phyloP scores from a whole-genome alignment of 2,888 invertebrate genomes.

The Campoletis raptor region DNA sequence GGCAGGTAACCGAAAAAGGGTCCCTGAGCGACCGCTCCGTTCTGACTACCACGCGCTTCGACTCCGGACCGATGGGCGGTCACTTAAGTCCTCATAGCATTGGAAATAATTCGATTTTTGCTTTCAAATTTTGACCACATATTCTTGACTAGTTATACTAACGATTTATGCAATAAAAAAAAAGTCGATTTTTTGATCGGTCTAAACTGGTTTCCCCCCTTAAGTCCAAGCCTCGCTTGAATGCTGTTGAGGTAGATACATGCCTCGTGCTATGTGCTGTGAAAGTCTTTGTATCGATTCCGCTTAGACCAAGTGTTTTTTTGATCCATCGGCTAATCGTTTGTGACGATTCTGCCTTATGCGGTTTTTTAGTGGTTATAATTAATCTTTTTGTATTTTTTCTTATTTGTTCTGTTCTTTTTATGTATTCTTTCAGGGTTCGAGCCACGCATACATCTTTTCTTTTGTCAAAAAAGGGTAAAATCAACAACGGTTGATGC shows the following conservation, averaged over 20 bases:
- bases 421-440: conserved; percentile 27
- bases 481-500: conserved; percentile 35
- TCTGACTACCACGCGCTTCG: too few relatives aligned
- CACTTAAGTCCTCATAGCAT: not conserved
- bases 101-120: not conserved
- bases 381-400: conserved; percentile 1
- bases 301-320: conserved; percentile 28
- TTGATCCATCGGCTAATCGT: conserved; percentile 45
- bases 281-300: conserved; percentile 28
- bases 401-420: conserved; percentile 39
- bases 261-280: conserved; percentile 41
- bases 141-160: too few relatives aligned
- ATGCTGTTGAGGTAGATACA: conserved; percentile 44
- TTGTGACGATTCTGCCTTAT: conserved; percentile 45
- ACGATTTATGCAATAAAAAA: too few relatives aligned
- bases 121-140: too few relatives aligned
- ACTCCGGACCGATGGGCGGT: too few relatives aligned
- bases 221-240: conserved; percentile 36
- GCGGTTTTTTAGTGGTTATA: conserved; percentile 20
- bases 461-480: conserved; percentile 38
- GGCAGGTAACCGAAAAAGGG: too few relatives aligned
- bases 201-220: conserved; percentile 1
- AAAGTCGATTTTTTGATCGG: not conserved
- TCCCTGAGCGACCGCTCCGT: too few relatives aligned
- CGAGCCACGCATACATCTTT: conserved; percentile 40